phyloP scores from a whole-genome alignment of 1,140 invertebrate species.

The Palaemon carinicauda region DNA sequence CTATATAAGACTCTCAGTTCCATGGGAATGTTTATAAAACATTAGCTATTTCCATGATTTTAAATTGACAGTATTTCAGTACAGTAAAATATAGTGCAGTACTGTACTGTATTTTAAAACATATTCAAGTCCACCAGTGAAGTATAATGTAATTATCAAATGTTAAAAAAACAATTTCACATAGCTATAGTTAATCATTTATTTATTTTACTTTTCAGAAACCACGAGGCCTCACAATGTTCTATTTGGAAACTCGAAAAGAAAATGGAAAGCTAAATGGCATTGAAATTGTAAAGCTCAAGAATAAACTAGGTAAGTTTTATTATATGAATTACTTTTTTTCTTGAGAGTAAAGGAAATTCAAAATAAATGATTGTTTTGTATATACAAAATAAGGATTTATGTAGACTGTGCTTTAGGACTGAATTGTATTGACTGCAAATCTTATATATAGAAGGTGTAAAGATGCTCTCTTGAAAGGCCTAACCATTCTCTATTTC shows the following conservation, averaged over 20 bases:
- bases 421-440: too few species aligned
- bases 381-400: too few species aligned
- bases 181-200: neutral
- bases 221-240: constrained; percentile 69
- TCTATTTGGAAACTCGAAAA: constrained; percentile 67
- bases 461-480: too few species aligned
- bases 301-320: constrained; percentile 68
- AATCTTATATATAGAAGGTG: too few species aligned
- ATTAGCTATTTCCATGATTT: neutral
- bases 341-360: neutral
- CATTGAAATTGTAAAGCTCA: constrained; percentile 70
- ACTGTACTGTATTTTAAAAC: too few species aligned
- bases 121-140: too few species aligned
- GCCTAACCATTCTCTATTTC: too few species aligned
- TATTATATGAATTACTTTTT: neutral
- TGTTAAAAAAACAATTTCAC: neutral
- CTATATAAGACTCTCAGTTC: neutral
- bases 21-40: neutral
- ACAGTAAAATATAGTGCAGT: too few species aligned
- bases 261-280: constrained; percentile 67
- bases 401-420: too few species aligned
- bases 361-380: too few species aligned
- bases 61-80: neutral
- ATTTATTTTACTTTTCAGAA: constrained; percentile 63
- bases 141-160: too few species aligned